Percentiles rank a stretch among this genome's conserved stretches.
Conservation (phyloP, 2,797 vertebrate genomes). For the Syngnathus acus region DNA sequence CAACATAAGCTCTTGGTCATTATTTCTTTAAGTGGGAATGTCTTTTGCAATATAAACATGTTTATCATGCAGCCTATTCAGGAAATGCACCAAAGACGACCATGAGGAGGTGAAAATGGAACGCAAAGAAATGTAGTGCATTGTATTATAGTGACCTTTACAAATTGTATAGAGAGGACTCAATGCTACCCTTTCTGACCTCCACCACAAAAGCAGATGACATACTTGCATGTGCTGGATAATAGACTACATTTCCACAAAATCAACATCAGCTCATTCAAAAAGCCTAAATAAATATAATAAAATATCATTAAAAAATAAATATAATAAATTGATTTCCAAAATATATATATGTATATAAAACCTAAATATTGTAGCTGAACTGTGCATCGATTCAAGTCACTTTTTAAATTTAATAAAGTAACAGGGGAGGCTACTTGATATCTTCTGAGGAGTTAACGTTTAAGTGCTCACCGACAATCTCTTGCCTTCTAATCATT, state of each 20-base stretch:
- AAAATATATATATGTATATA: too few relatives aligned
- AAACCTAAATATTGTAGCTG: too few relatives aligned
- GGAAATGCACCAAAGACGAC: slow-evolving; percentile 8
- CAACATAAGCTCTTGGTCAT: slow-evolving; percentile 12
- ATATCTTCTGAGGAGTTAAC: too few relatives aligned
- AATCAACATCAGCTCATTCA: slow-evolving; percentile 38
- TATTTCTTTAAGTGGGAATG: slow-evolving; percentile 1
- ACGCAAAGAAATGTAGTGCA: slow-evolving; percentile 33
- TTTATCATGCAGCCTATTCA: slow-evolving; percentile 7
- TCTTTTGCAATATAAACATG: slow-evolving; percentile 9
- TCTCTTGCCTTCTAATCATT: too few relatives aligned
- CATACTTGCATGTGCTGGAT: slow-evolving; percentile 44
- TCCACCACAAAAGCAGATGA: slow-evolving; percentile 48
- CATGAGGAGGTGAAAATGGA: neutral
- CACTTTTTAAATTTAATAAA: too few relatives aligned
- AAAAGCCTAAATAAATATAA: slow-evolving; percentile 12
- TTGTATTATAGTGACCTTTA: slow-evolving; percentile 36
- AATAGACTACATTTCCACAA: slow-evolving; percentile 54
- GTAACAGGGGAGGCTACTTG: too few relatives aligned
- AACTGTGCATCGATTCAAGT: too few relatives aligned
- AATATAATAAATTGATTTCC: too few relatives aligned
- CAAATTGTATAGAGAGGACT: slow-evolving; percentile 26
- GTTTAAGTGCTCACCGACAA: too few relatives aligned
- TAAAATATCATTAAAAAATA: too few relatives aligned
- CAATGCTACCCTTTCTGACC: slow-evolving; percentile 43